Evolutionary conservation across 2,888 invertebrate genomes (phyloP).

Genomic region (Urechis unicinctus): DNA sequence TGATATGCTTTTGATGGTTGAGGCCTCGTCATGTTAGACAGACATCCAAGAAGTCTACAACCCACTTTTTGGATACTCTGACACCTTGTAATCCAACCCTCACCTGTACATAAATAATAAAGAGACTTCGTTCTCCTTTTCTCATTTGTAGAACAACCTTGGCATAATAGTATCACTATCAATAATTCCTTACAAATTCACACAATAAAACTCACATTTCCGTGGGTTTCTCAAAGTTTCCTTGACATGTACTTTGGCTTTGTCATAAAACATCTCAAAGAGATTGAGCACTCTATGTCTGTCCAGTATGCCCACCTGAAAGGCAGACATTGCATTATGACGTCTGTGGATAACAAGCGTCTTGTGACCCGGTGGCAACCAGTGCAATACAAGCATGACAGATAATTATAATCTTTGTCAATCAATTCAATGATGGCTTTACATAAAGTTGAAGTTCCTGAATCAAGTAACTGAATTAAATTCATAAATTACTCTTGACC

Average conservation of each 20-base stretch:
- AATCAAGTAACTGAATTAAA: too few species aligned
- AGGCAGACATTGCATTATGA: too few species aligned
- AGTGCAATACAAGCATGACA: not conserved
- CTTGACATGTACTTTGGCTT: constrained; percentile 25
- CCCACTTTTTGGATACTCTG: too few species aligned
- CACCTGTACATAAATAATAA: too few species aligned
- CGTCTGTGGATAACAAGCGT: too few species aligned
- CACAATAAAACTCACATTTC: constrained; percentile 33
- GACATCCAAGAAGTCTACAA: too few species aligned
- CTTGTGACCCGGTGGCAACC: not conserved
- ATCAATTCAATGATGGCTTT: not conserved
- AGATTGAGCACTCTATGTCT: constrained; percentile 43
- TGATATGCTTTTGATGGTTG: too few species aligned
- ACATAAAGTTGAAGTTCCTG: not conserved
- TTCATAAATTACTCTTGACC: too few species aligned
- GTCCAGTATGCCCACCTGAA: constrained; percentile 45
- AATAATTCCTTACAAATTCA: not conserved
- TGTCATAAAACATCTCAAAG: constrained; percentile 46
- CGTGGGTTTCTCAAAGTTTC: constrained; percentile 41
- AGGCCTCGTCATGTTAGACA: too few species aligned
- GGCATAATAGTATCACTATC: not conserved
- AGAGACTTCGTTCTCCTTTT: too few species aligned
- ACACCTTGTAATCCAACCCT: too few species aligned
- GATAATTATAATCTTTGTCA: not conserved
- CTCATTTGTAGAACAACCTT: too few species aligned